Percentiles rank a stretch among this genome's conserved stretches.
Conservation (phyloP, 2,888 invertebrate genomes). For the Caenorhabditis wallacei region DNA sequence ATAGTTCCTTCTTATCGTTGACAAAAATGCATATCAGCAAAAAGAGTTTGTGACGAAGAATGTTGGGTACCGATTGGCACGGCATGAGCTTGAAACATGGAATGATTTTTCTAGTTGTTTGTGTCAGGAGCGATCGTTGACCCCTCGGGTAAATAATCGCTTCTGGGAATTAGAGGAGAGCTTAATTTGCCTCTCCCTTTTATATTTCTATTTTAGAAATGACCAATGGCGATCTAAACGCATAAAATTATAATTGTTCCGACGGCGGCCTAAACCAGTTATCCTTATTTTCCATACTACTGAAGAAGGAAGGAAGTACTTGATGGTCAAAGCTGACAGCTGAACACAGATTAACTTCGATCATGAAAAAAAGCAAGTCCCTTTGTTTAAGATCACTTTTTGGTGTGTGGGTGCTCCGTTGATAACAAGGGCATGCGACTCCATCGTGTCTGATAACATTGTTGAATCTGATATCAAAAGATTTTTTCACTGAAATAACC, state of each 20-base stretch:
- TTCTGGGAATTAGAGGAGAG: conserved; percentile 17
- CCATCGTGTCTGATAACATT: conserved; percentile 49
- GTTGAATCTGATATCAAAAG: background rate
- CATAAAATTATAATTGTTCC: conserved; percentile 55
- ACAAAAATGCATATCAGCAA: background rate
- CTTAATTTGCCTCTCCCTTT: conserved; percentile 20
- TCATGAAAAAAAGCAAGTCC: background rate
- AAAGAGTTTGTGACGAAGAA: conserved; percentile 23
- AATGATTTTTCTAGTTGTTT: conserved; percentile 20
- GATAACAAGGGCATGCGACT: conserved; percentile 12
- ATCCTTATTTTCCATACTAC: conserved; percentile 17
- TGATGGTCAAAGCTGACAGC: conserved; percentile 38
- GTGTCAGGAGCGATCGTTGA: conserved; percentile 32
- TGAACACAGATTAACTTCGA: conserved; percentile 20
- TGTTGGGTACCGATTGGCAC: conserved; percentile 47
- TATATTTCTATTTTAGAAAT: background rate
- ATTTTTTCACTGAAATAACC: conserved; percentile 33
- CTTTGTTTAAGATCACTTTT: background rate
- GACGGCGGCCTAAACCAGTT: conserved; percentile 36
- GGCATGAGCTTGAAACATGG: background rate
- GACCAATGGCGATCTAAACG: conserved; percentile 17
- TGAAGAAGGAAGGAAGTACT: conserved; percentile 34
- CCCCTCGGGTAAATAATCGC: conserved; percentile 7
- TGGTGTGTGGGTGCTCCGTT: conserved; percentile 2
- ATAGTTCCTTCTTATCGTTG: conserved; percentile 36